Base-by-base conservation (phyloP, 2,888 invertebrate species). In the Lomographa bimaculata region DNA sequence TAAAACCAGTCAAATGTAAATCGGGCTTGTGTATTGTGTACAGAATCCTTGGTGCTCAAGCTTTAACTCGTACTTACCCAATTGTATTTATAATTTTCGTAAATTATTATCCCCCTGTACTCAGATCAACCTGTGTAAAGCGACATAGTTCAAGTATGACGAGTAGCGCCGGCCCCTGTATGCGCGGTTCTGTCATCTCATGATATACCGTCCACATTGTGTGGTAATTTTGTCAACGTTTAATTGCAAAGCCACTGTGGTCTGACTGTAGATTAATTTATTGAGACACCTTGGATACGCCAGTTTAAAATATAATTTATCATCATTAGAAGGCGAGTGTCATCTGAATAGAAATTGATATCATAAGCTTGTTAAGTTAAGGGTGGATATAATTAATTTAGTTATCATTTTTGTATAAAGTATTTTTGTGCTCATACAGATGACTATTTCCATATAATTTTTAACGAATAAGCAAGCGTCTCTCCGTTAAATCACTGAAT, bases 241-340 rank as follows among this genome's bases (percentile, higher is more conserved):
- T 89, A 89, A 89, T 89, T 89, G 79, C 82, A 78, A 66, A 74
- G 70, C 69, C 77, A 73, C 74, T 76, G 71, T 74, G 75, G 74
- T 79, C 78, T 71, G 79, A 79, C 84, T 79, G 75, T 65, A 68
- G 76, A 80, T 76, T 82, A 86, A 89, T 86, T 84, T 87, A 86
- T 85, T 72, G 71, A 72, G 80, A 80, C 82, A 82, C 79, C 76
- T 77, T 72, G 71, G 64, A 79, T 78, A 68, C 65, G 59, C 65
- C 66, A 66, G 68, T 79, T 81, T 79, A 74, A 71, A 77, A 78
- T 60, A 53, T 50, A 45, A 76, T 83, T 73, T 79, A 80, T 84
- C 79, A 80, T 84, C 79, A 78, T 83, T 85, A 81, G 70, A 64
- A n/a, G 61, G 72, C 68, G 65, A 54, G 70, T 60, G 64, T 65